Percentiles rank a stretch among this genome's conserved stretches.
These are phyloP conservation scores for Prochilodus magdalenae DNA, from an alignment of 2,113 vertebrate genomes.

Conservation along the genomic window DNA sequence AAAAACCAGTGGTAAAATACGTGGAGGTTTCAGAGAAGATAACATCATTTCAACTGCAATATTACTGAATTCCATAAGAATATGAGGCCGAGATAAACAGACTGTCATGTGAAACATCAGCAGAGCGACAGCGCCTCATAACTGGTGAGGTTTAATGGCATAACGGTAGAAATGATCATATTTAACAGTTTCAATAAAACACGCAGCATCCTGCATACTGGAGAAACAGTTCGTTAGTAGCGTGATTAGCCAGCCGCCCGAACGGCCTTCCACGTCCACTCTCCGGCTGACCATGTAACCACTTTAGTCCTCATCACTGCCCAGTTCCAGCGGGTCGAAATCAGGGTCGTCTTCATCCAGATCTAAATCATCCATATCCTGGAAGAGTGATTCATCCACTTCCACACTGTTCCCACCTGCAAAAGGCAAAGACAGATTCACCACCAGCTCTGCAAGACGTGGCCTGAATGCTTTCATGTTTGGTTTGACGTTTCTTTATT, in stretches of 20 bases:
- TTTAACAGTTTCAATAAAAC: constrained; percentile 22
- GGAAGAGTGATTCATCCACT: constrained; percentile 96
- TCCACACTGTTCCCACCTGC: constrained; percentile 94
- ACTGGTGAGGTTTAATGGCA: constrained; percentile 41
- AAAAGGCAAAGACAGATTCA: background rate
- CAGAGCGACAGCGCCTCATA: background rate
- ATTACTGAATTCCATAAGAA: background rate
- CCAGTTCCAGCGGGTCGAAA: constrained; percentile 88
- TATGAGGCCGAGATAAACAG: background rate
- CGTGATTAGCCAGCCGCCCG: background rate
- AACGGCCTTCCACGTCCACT: background rate
- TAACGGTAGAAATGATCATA: constrained; percentile 31
- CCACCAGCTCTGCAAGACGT: too few relatives aligned
- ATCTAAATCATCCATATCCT: constrained; percentile 96
- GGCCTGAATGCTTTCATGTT: too few relatives aligned
- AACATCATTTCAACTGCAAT: background rate
- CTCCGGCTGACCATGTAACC: background rate
- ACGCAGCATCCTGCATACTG: background rate
- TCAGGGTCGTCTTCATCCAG: constrained; percentile 93
- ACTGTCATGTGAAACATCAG: background rate
- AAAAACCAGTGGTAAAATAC: too few relatives aligned
- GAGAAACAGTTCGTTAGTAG: constrained; percentile 30
- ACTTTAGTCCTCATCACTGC: constrained; percentile 82
- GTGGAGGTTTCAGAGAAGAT: background rate
- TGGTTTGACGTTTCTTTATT: too few relatives aligned